Base-by-base conservation (phyloP, 2,113 vertebrate genomes). In the Anseranas semipalmata region DNA sequence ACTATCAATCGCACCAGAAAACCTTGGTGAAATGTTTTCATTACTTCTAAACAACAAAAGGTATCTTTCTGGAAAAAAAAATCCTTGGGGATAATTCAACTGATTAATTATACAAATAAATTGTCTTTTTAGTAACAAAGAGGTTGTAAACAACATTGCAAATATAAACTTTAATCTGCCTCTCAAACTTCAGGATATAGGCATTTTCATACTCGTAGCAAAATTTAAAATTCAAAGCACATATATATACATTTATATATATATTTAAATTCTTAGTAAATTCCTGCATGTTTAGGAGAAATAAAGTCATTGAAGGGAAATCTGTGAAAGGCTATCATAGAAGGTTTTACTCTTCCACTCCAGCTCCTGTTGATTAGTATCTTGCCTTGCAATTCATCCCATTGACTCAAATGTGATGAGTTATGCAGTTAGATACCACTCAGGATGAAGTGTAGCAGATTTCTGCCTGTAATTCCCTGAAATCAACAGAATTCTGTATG, bases 81-180 rank as follows among this genome's bases (percentile, higher is more conserved):
- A 68, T 71, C 87, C 84, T 94, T 77, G 52, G 81, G 84, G 85
- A 94, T 94, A 80, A 93, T 96, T 92, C 59, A 76, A 85, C 73
- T 90, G 87, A 97, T 97, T 97, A 97, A 96, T 97, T 98, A 96
- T 95, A 97, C 90, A 96, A 96, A 95, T 95, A 96, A 93, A 96
- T 93, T 79, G 65, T 77, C 41, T 95, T 66, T 96, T 94, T 92
- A 83, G 87, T 60, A 90, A 77, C 77, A 92, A 88, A 92, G 76
- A 45, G 46, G 30, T 79, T 96, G 20, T 50, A 92, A 95, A 94
- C 76, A 96, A 48, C 52, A 62, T 73, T 93, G 58, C 35, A 95
- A 97, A 74, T 75, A 74, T 2, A 84, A 95, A 95, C 63, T 89
- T 92, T 33, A 53, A 16, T 79, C 25, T 89, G 41, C 62, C 52